Base-by-base conservation (phyloP, 2,888 invertebrate species). In the Dyspetes luteomarginatus region DNA sequence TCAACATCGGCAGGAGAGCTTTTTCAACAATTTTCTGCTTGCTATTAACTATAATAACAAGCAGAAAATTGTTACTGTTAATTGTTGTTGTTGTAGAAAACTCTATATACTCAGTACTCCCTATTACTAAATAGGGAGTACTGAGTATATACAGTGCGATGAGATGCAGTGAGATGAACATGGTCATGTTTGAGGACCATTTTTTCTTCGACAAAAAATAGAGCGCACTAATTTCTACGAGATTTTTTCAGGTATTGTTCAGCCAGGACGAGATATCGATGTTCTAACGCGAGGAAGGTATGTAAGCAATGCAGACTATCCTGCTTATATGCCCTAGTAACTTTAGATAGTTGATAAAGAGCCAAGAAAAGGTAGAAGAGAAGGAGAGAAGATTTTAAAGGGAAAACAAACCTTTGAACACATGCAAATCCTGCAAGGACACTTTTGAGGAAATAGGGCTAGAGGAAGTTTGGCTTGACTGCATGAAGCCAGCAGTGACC, bases 381-480 rank as follows among this genome's bases (percentile, higher is more conserved):
- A 64, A 26, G 43, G 64, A 45, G 19, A 9, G 17, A 17, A 15
- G 36, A 41, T 55, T 26, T 43, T 12, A n/a, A 55, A 55, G 26
- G 41, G 64, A 48, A 3, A 64, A 43, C 24, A 41, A 56, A 55
- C 24, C 41, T 56, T 55, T 52, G 15, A 68, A n/a, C 56, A 41
- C 7, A 28, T 55, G 12, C 45, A 22, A 22, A 17, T 12, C 22
- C 56, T 12, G 19, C 69, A 5, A 69, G 56, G 28, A 26, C 41
- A 3, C 28, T 45, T n/a, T 12, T 26, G 7, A 43, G 56, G 17
- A 60, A 12, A 36, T 36, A 36, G 36, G 12, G 36, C 36, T 12
- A 41, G 15, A n/a, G 9, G 36, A 17, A 17, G 15, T 5, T 43
- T 15, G 15, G 62, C 15, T 45, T 48, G 26, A 26, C 24, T 43